Evolutionary conservation across 2,888 invertebrate genomes (phyloP), one percentile per base, ranked within the genome.

Genomic region (Capitulum mitella): DNA sequence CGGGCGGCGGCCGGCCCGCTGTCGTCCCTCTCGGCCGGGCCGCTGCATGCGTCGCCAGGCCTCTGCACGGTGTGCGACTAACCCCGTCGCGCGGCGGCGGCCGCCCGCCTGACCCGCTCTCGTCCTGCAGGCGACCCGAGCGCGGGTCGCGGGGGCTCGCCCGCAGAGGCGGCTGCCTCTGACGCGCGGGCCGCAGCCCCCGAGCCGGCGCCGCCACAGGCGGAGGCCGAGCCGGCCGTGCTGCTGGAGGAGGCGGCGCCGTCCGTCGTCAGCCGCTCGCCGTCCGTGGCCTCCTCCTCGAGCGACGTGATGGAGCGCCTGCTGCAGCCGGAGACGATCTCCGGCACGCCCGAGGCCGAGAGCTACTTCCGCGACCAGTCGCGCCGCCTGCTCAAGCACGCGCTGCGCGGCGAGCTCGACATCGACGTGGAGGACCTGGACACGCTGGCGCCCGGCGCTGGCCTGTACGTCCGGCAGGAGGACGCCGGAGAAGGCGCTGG

Each of bases 341-440:
- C 77, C 32, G 78, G 78, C 58, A 79, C 78, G 43, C 81, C 81
- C 51, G 80, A 80, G 61, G 80, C 81, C 29, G 78, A 81, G 77
- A 76, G 78, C 74, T 81, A 81, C 76, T 79, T 79, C 77, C 78
- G 77, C 46, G 79, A 80, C 37, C 80, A 80, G 64, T 40, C 22
- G 3, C 37, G 40, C 8, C 22, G 70, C 5, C 19, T 70, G 40
- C 34, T 29, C 10, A 70, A 70, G 70, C 70, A 70, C 26, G 70
- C 37, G 37, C 70, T 70, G 8, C 70, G 70, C 26, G 70, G 70
- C 1, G 70, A 70, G 40, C 40, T 70, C 26, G 70, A 70, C 10
- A 70, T 70, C 22, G 37, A 70, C 26, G 70, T 70, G 26, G 70
- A 70, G 16, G 40, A 70, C 26, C 40, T 70, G 26, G 70, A 70